Evolutionary conservation across 2,888 invertebrate species (phyloP).

Genomic region (Oxycera nigricornis): DNA sequence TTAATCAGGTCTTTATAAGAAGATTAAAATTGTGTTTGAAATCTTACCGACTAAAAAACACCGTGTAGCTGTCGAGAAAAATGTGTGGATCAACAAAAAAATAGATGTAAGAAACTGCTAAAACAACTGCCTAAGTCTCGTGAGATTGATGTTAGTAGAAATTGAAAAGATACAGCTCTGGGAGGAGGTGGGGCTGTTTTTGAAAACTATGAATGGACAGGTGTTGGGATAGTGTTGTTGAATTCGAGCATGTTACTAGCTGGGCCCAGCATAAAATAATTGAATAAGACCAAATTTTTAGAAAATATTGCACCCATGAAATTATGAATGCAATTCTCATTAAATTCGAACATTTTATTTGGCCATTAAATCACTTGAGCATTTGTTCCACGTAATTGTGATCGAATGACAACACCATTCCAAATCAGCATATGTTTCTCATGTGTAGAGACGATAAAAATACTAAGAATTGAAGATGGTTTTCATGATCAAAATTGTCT

Average conservation of each 20-base stretch:
- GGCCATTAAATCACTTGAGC: too few relatives aligned
- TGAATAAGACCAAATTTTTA: too few relatives aligned
- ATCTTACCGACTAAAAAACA: constrained; percentile 2
- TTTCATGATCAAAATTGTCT: background rate
- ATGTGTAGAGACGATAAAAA: background rate
- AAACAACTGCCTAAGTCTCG: background rate
- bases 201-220: too few relatives aligned
- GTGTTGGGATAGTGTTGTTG: too few relatives aligned
- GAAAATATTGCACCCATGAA: too few relatives aligned
- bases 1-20: constrained; percentile 9
- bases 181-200: too few relatives aligned
- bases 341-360: too few relatives aligned
- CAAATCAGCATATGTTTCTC: background rate
- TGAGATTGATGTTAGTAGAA: background rate
- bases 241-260: too few relatives aligned
- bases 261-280: too few relatives aligned
- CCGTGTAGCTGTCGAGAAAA: constrained; percentile 15
- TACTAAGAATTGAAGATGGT: constrained; percentile 9
- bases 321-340: too few relatives aligned
- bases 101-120: background rate
- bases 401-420: background rate
- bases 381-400: too few relatives aligned
- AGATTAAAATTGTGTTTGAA: constrained; percentile 1
- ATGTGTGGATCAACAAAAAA: background rate
- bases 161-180: too few relatives aligned